Evolutionary conservation across 2,888 invertebrate species (phyloP).

Genomic region (Caenorhabditis afra): DNA sequence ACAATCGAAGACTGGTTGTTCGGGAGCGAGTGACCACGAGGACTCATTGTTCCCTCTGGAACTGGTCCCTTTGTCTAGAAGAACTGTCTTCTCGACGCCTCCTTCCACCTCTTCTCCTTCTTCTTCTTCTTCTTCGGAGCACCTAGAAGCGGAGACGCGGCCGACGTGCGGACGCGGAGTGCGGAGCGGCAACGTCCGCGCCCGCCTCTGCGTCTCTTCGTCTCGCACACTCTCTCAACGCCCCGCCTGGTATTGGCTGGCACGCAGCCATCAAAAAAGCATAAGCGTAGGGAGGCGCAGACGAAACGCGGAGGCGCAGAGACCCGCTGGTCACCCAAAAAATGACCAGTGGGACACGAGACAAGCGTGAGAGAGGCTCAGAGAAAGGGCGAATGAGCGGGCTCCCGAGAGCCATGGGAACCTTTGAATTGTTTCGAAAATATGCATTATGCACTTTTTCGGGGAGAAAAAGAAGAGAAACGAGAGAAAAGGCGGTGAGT

Average conservation of each 20-base stretch:
- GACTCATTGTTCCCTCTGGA: constrained; percentile 17
- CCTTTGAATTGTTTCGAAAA: neutral
- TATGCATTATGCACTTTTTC: constrained; percentile 7
- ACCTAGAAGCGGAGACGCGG: neutral
- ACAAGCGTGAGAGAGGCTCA: constrained; percentile 4
- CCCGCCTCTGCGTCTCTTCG: constrained; percentile 39
- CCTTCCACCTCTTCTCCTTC: neutral
- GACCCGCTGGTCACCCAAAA: constrained; percentile 3
- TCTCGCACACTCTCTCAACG: constrained; percentile 37
- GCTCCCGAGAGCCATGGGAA: constrained; percentile 15
- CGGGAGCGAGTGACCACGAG: constrained; percentile 20
- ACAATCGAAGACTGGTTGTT: constrained; percentile 20
- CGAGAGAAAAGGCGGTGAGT: constrained; percentile 8
- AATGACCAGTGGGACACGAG: constrained; percentile 31
- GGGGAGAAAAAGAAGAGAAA: neutral
- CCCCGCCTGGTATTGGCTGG: constrained; percentile 51
- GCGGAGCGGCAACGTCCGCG: constrained; percentile 14
- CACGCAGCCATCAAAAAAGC: constrained; percentile 29
- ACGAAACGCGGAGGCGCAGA: constrained; percentile 1
- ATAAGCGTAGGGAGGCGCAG: constrained; percentile 32
- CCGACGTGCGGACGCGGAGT: constrained; percentile 8
- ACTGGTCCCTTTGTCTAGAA: constrained; percentile 29
- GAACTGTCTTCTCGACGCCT: neutral
- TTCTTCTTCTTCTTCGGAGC: neutral
- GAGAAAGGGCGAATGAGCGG: constrained; percentile 21